Conservation (phyloP, 1,140 invertebrate genomes). For the Drosophila parabipectinata region DNA sequence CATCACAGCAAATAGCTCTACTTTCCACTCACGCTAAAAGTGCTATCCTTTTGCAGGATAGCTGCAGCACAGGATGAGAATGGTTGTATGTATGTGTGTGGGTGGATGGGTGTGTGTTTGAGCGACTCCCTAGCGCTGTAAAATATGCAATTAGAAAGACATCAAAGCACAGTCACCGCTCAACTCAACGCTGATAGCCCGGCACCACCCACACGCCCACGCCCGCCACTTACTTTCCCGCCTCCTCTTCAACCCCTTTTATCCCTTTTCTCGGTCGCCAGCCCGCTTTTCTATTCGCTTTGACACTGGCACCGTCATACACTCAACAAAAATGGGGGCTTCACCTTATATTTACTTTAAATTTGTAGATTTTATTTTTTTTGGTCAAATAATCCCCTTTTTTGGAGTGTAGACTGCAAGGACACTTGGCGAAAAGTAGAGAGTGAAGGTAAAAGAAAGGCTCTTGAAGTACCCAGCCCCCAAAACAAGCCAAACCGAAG, state of each 20-base stretch:
- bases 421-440: constrained; percentile 26
- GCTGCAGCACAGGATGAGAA: constrained; percentile 41
- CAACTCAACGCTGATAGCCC: constrained; percentile 50
- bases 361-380: background rate
- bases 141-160: constrained; percentile 82
- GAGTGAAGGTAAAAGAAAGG: constrained; percentile 10
- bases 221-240: constrained; percentile 23
- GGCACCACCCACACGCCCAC: constrained; percentile 14
- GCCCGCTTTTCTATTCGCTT: constrained; percentile 66
- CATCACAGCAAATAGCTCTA: constrained; percentile 70
- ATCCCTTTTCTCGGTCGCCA: constrained; percentile 32
- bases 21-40: constrained; percentile 61
- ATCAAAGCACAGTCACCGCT: constrained; percentile 70
- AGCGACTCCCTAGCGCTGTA: constrained; percentile 66
- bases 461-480: constrained; percentile 32
- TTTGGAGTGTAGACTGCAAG: constrained; percentile 32
- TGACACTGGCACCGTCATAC: constrained; percentile 50
- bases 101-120: constrained; percentile 12
- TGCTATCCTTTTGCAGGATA: constrained; percentile 62
- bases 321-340: constrained; percentile 4
- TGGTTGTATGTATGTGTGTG: constrained; percentile 14
- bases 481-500: constrained; percentile 21
- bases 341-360: background rate
- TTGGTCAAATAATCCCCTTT: background rate
- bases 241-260: constrained; percentile 1